Conservation (phyloP, 2,888 invertebrate species). For the Pasiphila rectangulata region DNA sequence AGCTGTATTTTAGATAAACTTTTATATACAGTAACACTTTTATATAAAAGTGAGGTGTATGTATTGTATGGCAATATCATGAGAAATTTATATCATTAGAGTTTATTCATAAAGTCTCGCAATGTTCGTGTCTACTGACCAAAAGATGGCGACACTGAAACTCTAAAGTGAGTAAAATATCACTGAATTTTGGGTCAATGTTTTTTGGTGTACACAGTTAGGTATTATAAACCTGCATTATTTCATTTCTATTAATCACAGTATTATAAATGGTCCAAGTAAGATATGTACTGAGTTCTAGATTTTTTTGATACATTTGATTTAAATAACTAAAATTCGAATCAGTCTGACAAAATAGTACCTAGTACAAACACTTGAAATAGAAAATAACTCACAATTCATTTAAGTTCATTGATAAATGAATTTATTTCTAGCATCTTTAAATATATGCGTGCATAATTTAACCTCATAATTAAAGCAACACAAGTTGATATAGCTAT, state of each 20-base stretch:
- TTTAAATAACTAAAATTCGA: conserved; percentile 21
- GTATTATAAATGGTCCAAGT: not conserved
- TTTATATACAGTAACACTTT: conserved; percentile 46
- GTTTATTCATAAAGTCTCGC: not conserved
- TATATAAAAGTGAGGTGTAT: conserved; percentile 41
- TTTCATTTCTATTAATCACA: too few relatives aligned
- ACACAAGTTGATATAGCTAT: too few relatives aligned
- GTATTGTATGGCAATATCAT: conserved; percentile 13
- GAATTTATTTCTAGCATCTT: too few relatives aligned
- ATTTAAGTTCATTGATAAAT: not conserved
- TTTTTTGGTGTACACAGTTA: too few relatives aligned
- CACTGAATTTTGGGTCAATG: too few relatives aligned
- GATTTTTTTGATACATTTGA: not conserved
- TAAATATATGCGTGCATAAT: too few relatives aligned
- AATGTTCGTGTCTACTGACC: conserved; percentile 2
- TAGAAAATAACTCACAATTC: not conserved
- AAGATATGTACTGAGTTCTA: not conserved
- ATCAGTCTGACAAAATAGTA: conserved; percentile 29
- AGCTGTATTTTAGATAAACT: conserved; percentile 35
- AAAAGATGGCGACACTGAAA: conserved; percentile 13
- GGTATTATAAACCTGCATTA: too few relatives aligned
- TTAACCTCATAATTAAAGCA: too few relatives aligned
- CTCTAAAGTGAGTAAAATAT: not conserved
- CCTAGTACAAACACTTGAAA: not conserved
- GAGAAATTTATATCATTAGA: not conserved